These are phyloP conservation scores for Hydropsyche betteni DNA, from an alignment of 2,888 invertebrate species.

Conservation along the genomic window DNA sequence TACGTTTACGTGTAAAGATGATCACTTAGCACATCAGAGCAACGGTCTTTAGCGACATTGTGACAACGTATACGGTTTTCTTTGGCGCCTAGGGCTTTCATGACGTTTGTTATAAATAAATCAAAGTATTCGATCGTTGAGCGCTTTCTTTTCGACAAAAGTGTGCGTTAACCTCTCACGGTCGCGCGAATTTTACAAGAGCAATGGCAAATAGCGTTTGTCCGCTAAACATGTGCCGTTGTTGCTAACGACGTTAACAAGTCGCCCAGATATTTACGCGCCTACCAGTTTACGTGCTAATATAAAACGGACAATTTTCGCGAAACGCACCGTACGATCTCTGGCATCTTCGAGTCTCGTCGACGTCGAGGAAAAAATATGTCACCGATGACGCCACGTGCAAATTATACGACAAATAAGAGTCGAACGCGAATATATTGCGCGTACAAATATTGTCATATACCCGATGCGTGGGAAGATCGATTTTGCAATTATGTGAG, in stretches of 20 bases:
- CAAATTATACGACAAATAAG: conserved; percentile 7
- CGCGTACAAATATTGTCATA: conserved; percentile 15
- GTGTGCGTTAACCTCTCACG: conserved; percentile 5
- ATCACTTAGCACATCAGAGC: conserved; percentile 15
- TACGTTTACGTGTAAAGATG: background rate
- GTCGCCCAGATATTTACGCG: conserved; percentile 24
- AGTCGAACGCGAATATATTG: conserved; percentile 11
- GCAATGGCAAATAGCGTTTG: conserved; percentile 37
- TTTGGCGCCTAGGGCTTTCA: too few relatives aligned
- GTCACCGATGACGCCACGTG: conserved; percentile 25
- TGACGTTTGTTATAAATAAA: too few relatives aligned
- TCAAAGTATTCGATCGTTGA: too few relatives aligned
- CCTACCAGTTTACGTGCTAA: conserved; percentile 30
- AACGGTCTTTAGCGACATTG: conserved; percentile 17
- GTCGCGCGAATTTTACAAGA: conserved; percentile 29
- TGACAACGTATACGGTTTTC: background rate
- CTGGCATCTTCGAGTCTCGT: background rate
- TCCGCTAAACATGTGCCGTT: conserved; percentile 39
- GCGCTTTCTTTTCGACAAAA: background rate
- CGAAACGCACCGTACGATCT: background rate
- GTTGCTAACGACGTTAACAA: conserved; percentile 40
- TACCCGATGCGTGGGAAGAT: conserved; percentile 8
- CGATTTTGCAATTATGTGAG: background rate
- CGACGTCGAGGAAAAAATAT: background rate
- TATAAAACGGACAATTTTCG: conserved; percentile 27